Evolutionary conservation across 1,140 invertebrate species (phyloP).

Genomic region (Colletes gigas): DNA sequence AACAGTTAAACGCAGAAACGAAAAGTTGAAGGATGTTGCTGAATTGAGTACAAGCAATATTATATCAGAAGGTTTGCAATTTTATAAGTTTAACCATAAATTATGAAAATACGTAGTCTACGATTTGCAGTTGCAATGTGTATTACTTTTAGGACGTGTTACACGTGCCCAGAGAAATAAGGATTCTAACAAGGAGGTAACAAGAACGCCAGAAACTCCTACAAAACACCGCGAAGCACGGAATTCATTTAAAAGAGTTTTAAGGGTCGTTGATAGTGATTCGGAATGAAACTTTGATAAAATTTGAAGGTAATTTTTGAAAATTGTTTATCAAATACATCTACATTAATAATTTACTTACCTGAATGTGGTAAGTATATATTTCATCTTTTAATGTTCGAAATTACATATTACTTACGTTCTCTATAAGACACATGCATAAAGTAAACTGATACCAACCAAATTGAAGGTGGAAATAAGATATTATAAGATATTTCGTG

Average conservation of each 20-base stretch:
- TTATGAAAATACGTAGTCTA: neutral
- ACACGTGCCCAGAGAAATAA: slow-evolving; percentile 67
- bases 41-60: slow-evolving; percentile 69
- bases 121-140: slow-evolving; percentile 13
- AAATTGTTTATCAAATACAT: slow-evolving; percentile 9
- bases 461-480: neutral
- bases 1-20: slow-evolving; percentile 66
- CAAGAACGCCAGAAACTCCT: slow-evolving; percentile 39
- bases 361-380: slow-evolving; percentile 25
- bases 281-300: slow-evolving; percentile 64
- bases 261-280: slow-evolving; percentile 72
- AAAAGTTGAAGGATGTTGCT: slow-evolving; percentile 63
- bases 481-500: neutral
- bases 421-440: neutral
- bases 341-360: slow-evolving; percentile 14
- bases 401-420: slow-evolving; percentile 8
- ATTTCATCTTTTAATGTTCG: slow-evolving; percentile 1
- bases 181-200: slow-evolving; percentile 37
- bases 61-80: slow-evolving; percentile 71
- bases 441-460: neutral
- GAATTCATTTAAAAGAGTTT: slow-evolving; percentile 64
- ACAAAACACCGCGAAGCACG: slow-evolving; percentile 57
- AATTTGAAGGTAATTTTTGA: neutral
- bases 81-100: neutral
- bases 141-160: slow-evolving; percentile 68